phyloP scores from a whole-genome alignment of 1,140 invertebrate genomes.

The Lerema accius region DNA sequence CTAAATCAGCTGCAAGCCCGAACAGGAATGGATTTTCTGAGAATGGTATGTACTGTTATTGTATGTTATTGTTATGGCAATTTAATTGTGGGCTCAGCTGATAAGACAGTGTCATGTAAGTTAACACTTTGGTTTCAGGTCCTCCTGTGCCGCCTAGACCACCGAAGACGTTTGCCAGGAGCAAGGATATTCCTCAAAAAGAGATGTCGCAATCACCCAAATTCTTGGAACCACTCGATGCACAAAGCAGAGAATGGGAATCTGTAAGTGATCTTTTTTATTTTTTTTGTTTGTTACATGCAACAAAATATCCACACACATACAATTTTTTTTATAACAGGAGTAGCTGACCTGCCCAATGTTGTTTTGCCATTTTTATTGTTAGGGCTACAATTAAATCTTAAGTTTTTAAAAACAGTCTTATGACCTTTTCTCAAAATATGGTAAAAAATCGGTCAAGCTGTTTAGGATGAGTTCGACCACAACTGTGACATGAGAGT shows the following conservation, averaged over 20 bases:
- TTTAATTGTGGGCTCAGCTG: not conserved
- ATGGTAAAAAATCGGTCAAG: too few relatives aligned
- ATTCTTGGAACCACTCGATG: slow-evolving; percentile 65
- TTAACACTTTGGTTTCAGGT: slow-evolving; percentile 51
- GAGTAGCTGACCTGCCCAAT: too few relatives aligned
- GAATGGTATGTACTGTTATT: slow-evolving; percentile 52
- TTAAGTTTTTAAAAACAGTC: too few relatives aligned
- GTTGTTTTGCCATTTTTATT: too few relatives aligned
- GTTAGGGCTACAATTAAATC: too few relatives aligned
- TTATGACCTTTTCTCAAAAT: too few relatives aligned
- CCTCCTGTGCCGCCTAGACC: slow-evolving; percentile 87
- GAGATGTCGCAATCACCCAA: slow-evolving; percentile 52
- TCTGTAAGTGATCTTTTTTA: slow-evolving; percentile 21
- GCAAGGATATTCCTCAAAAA: slow-evolving; percentile 44
- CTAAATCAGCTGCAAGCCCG: slow-evolving; percentile 46
- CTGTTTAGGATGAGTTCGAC: too few relatives aligned
- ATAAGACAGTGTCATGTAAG: too few relatives aligned
- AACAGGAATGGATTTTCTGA: slow-evolving; percentile 46
- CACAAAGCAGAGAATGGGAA: slow-evolving; percentile 69
- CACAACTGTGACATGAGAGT: too few relatives aligned
- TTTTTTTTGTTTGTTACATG: too few relatives aligned
- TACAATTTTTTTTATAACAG: too few relatives aligned
- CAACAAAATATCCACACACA: too few relatives aligned
- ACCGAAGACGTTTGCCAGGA: slow-evolving; percentile 86
- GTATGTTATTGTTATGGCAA: slow-evolving; percentile 4